Base-by-base conservation (phyloP, 2,113 vertebrate genomes). In the Hippopotamus amphibius region DNA sequence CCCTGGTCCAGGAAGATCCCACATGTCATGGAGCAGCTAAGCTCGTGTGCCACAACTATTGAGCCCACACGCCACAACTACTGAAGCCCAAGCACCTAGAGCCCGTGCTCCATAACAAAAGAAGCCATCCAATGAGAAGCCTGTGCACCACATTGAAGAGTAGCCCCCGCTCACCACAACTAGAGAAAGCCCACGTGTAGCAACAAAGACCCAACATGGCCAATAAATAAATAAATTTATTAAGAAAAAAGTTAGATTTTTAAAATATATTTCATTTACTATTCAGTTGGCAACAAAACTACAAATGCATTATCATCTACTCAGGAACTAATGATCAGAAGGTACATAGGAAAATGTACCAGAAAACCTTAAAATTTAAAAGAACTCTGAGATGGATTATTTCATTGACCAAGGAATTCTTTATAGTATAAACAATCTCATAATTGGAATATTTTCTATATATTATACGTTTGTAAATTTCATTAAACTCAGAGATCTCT, bases 401-500 rank as follows among this genome's bases (percentile, higher is more conserved):
- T 96, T 90, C 21, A 69, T 77, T 94, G 66, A 88, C n/a, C 9
- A 74, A 63, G 24, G 33, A 90, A 80, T 84, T 86, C 55, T 89
- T 80, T 41, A 33, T 81, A 28, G 59, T 55, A 11, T 92, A 93
- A 96, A 68, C 79, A 37, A 59, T 66, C 76, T 93, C 66, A 93
- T 85, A 33, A 71, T 71, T 71, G 33, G 76, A 37, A 68, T 71
- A 41, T 92, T 88, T 26, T 81, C 26, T 94, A 41, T 80, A 41
- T 80, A 33, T 71, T 71, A 41, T 11, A 37, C n/a, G 6, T 97
- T 88, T 90, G 53, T n/a, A 94, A 96, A 92, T 90, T 90, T 96
- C 26, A 74, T 91, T 63, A 41, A 80, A 74, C 59, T 92, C 65
- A 81, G 69, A 28, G 41, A 28, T 92, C 53, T 41, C 14, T 65